Evolutionary conservation across 2,888 invertebrate species (phyloP), one percentile per base, ranked within the genome.

Genomic region (Amphipyra berbera): DNA sequence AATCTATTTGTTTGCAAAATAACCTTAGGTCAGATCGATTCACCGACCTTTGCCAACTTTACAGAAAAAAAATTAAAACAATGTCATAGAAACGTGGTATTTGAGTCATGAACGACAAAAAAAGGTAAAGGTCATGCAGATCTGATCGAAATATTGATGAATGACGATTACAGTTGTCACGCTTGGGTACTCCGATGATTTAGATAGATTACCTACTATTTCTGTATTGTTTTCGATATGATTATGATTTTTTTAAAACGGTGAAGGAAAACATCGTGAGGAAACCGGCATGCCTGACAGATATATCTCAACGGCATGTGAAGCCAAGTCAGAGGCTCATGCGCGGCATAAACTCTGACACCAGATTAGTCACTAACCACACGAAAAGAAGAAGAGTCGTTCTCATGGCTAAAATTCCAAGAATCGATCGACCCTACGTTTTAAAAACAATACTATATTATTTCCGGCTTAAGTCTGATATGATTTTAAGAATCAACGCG

Each of bases 61-160:
- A 0, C 12, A 5, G n/a, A n/a, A 60, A 71, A 70, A 71, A 66
- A 50, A 8, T 49, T 45, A 45, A 60, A 46, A 64, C 71, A 64
- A 64, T 60, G 65, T 45, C 53, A 54, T 8, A 54, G 70, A 65
- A 69, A 61, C 68, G 41, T 27, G 27, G n/a, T 42, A 6, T 12
- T 49, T 33, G 2, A 10, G 9, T 13, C 40, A 15, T 9, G 42
- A 42, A 12, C 30, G 15, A 59, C 30, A 40, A 59, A 58, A 59
- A 58, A 47, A n/a, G 8, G 13, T 14, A 14, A 33, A 59, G 70
- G 69, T 55, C 37, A 21, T 8, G 21, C 41, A 42, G 41, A 15
- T n/a, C 35, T 15, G 4, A 48, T 40, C 6, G 14, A 44, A 47
- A 52, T 50, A 49, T 61, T 57, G 42, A 56, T 44, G 1, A 15